These are phyloP conservation scores for Sebastes nivosus DNA, from an alignment of 2,797 vertebrate species.

Conservation along the genomic window DNA sequence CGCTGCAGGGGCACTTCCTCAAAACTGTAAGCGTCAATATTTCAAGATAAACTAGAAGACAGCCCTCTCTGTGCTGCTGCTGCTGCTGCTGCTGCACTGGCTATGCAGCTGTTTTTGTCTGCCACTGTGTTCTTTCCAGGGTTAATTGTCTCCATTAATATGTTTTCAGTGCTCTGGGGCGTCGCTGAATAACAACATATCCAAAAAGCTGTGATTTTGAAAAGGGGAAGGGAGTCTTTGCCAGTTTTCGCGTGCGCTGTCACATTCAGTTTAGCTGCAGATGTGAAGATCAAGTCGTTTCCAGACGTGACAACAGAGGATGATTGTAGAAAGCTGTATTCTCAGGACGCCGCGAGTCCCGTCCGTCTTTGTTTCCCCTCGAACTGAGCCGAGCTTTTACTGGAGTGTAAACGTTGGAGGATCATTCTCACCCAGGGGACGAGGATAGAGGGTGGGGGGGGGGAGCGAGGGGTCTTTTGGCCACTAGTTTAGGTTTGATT, in stretches of 20 bases:
- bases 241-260: conserved; percentile 36
- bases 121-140: conserved; percentile 40
- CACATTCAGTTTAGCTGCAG: conserved; percentile 56
- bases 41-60: conserved; percentile 59
- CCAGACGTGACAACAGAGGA: conserved; percentile 46
- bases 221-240: conserved; percentile 21
- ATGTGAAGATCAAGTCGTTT: conserved; percentile 62
- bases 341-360: conserved; percentile 27
- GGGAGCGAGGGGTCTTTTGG: conserved; percentile 67
- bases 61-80: not conserved
- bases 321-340: conserved; percentile 50
- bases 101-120: conserved; percentile 48
- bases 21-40: conserved; percentile 59
- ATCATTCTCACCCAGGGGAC: conserved; percentile 48
- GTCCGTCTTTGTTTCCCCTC: conserved; percentile 53
- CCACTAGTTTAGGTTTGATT: conserved; percentile 76
- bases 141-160: conserved; percentile 66
- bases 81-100: conserved; percentile 15
- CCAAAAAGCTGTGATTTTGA: conserved; percentile 41
- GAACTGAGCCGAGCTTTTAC: conserved; percentile 49
- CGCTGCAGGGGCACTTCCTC: conserved; percentile 72
- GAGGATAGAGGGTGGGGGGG: not conserved
- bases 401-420: conserved; percentile 61
- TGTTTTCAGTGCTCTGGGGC: conserved; percentile 53
- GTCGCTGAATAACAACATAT: conserved; percentile 37